Percentiles rank a stretch among this genome's conserved stretches.
These are phyloP conservation scores for Erethizon dorsatum DNA, from an alignment of 2,797 vertebrate species.

Conservation along the genomic window DNA sequence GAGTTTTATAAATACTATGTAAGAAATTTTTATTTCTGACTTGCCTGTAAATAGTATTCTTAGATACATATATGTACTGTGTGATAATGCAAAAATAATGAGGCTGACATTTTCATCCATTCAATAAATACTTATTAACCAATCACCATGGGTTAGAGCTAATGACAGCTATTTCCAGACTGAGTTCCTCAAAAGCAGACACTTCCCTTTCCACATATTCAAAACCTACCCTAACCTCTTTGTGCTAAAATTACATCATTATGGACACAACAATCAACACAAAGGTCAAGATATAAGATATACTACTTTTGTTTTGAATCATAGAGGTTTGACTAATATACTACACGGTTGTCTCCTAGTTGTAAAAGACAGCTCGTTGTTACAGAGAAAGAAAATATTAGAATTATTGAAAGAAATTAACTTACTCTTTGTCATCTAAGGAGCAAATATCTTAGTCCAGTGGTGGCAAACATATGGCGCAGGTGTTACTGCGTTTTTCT, in stretches of 20 bases:
- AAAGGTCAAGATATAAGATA: not conserved
- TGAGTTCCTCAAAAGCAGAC: not conserved
- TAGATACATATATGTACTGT: not conserved
- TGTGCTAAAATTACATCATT: conserved; percentile 1
- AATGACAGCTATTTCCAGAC: not conserved
- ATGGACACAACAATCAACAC: conserved; percentile 42
- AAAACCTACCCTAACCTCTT: not conserved
- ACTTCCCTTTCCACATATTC: not conserved
- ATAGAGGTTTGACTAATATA: not conserved
- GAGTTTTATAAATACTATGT: conserved; percentile 4
- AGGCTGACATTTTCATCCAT: conserved; percentile 23
- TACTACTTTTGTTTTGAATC: not conserved
- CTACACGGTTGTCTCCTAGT: not conserved
- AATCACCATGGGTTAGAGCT: not conserved
- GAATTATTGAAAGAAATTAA: conserved; percentile 49
- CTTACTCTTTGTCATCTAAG: conserved; percentile 1
- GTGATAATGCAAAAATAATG: conserved; percentile 7
- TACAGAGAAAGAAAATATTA: conserved; percentile 26
- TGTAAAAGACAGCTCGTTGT: not conserved
- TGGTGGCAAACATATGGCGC: not conserved
- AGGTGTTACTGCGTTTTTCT: not conserved
- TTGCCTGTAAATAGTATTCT: conserved; percentile 14
- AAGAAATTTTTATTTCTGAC: conserved; percentile 20
- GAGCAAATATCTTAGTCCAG: not conserved
- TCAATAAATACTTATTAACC: not conserved